Evolutionary conservation across 35 echinoderm and acorn worm genomes (phyloP).

Genomic region (Lytechinus pictus): DNA sequence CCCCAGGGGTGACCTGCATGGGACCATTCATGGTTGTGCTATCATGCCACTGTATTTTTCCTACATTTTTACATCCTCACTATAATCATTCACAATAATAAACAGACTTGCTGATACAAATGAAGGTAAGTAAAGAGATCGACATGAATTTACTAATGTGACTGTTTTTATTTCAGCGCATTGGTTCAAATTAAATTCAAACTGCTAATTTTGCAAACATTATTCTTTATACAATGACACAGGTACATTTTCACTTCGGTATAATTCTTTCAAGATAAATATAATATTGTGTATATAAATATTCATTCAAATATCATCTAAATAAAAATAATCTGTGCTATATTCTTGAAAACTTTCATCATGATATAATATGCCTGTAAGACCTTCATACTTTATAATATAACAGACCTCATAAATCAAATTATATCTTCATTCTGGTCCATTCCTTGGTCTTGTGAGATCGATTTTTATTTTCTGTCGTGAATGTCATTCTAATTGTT

Average conservation of each 20-base stretch:
- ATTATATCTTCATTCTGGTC: not conserved
- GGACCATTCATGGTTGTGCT: too few relatives aligned
- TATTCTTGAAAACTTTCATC: not conserved
- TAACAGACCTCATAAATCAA: not conserved
- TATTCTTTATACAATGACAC: too few relatives aligned
- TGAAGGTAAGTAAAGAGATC: not conserved
- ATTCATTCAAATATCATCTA: not conserved
- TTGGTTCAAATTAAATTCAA: not conserved
- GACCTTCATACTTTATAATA: not conserved
- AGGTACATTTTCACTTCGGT: not conserved
- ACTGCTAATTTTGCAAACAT: not conserved
- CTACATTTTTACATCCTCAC: too few relatives aligned
- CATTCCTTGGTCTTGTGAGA: not conserved
- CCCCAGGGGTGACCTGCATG: too few relatives aligned
- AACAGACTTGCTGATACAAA: not conserved
- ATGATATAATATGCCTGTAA: not conserved
- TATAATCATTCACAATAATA: too few relatives aligned
- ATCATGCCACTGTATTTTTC: too few relatives aligned
- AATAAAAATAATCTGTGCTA: not conserved
- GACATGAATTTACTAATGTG: not conserved
- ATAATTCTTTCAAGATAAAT: not conserved
- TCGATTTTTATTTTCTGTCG: not conserved
- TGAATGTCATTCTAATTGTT: not conserved
- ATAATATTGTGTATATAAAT: not conserved
- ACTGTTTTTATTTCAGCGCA: not conserved